Percentiles rank a stretch among this genome's conserved stretches.
These are phyloP conservation scores for Chaitophorus viminalis DNA, from an alignment of 2,888 invertebrate genomes.

Conservation along the genomic window DNA sequence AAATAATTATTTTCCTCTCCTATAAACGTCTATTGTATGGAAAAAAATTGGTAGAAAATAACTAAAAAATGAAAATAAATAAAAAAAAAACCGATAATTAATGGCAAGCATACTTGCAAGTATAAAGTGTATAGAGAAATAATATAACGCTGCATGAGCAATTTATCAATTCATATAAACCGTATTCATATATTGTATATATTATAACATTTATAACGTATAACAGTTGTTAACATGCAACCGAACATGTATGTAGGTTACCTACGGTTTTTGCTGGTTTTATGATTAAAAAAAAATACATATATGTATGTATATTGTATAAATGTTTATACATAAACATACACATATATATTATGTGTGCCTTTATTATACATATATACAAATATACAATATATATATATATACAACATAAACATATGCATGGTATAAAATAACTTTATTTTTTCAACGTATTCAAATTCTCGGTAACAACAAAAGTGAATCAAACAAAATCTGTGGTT, in stretches of 20 bases:
- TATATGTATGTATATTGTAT: not conserved
- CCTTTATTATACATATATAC: too few species aligned
- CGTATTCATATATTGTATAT: not conserved
- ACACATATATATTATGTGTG: not conserved
- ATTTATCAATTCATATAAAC: constrained; percentile 43
- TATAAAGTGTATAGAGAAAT: not conserved
- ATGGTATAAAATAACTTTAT: constrained; percentile 5
- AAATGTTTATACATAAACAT: not conserved
- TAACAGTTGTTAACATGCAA: constrained; percentile 45
- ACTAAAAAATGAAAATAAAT: not conserved
- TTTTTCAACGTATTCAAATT: not conserved
- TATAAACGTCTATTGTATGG: too few species aligned
- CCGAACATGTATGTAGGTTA: constrained; percentile 47
- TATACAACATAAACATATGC: too few species aligned
- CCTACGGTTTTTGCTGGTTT: constrained; percentile 41
- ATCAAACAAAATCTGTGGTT: constrained; percentile 9
- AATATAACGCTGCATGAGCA: constrained; percentile 24
- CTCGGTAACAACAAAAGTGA: not conserved
- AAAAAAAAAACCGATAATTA: constrained; percentile 11
- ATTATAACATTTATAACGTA: constrained; percentile 22
- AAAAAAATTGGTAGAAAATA: not conserved
- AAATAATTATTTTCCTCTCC: not conserved
- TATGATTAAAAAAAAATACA: constrained; percentile 31
- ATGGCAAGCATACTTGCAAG: not conserved
- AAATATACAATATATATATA: too few species aligned